Evolutionary conservation across 2,888 invertebrate species (phyloP).

Genomic region (Shargacucullia verbasci): DNA sequence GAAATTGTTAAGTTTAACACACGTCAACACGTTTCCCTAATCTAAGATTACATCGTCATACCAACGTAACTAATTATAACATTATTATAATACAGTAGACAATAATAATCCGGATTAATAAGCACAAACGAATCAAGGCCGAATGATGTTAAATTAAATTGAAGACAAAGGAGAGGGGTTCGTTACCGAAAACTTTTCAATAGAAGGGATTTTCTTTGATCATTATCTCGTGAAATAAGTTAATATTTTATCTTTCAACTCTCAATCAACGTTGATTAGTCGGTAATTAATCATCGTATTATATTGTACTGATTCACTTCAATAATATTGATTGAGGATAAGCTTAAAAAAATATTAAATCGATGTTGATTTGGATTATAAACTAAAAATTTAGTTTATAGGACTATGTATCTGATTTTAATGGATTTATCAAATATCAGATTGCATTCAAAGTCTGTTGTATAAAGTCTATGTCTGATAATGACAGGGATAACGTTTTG

Average conservation of each 20-base stretch:
- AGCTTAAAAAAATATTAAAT: no score
- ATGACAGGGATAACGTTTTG: no score
- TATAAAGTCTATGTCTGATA: no score
- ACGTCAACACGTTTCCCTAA: slow-evolving; percentile 16
- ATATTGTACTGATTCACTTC: slow-evolving; percentile 15
- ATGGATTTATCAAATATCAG: no score
- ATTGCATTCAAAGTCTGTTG: no score
- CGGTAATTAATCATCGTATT: slow-evolving; percentile 40
- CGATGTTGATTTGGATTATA: no score
- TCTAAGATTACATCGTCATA: slow-evolving; percentile 25
- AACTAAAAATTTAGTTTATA: no score
- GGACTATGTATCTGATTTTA: no score
- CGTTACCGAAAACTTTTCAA: slow-evolving; percentile 25
- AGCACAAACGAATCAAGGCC: slow-evolving; percentile 30
- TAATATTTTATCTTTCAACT: slow-evolving; percentile 33
- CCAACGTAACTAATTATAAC: slow-evolving; percentile 20
- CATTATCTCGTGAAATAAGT: slow-evolving; percentile 37
- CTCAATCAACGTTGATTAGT: slow-evolving; percentile 37
- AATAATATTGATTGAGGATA: slow-evolving; percentile 28
- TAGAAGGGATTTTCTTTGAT: slow-evolving; percentile 42
- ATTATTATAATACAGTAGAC: slow-evolving; percentile 13
- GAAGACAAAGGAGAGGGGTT: slow-evolving; percentile 37
- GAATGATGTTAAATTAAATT: slow-evolving; percentile 32
- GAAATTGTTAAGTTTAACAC: slow-evolving; percentile 12
- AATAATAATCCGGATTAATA: slow-evolving; percentile 16